A percentile compares a stretch with the other conserved stretches of the same genome.
Conservation (phyloP, 1,140 invertebrate genomes). For the Drosophila rhopaloa region DNA sequence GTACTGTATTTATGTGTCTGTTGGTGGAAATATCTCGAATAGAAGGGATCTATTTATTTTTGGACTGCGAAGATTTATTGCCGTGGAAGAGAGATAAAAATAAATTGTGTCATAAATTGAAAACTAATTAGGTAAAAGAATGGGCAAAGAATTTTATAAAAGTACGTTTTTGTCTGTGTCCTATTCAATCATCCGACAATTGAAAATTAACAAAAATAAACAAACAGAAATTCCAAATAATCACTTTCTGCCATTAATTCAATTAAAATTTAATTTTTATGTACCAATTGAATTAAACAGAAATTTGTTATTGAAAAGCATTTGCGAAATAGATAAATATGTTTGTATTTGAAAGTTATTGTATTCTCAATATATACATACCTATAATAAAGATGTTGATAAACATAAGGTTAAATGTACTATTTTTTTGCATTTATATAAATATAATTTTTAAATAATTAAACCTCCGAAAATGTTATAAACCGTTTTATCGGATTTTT, state of each 20-base stretch:
- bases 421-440: too few relatives aligned
- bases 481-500: not conserved
- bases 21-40: conserved; percentile 6
- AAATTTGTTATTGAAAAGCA: not conserved
- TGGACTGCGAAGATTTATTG: conserved; percentile 37
- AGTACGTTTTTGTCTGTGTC: conserved; percentile 2
- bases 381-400: too few relatives aligned
- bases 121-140: conserved; percentile 19
- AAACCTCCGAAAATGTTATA: too few relatives aligned
- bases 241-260: not conserved
- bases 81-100: conserved; percentile 13
- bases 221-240: not conserved
- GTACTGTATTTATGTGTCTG: conserved; percentile 12
- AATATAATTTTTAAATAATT: too few relatives aligned
- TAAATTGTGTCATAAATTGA: conserved; percentile 44
- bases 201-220: conserved; percentile 10
- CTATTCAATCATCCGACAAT: conserved; percentile 13
- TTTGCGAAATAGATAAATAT: not conserved
- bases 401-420: too few relatives aligned
- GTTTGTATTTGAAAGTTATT: too few relatives aligned
- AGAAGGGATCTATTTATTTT: conserved; percentile 31
- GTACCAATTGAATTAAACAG: not conserved
- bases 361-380: too few relatives aligned
- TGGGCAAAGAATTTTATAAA: conserved; percentile 6
- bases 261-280: conserved; percentile 1